phyloP scores from a whole-genome alignment of 2,113 vertebrate genomes.

The Toxotes chatareus region DNA sequence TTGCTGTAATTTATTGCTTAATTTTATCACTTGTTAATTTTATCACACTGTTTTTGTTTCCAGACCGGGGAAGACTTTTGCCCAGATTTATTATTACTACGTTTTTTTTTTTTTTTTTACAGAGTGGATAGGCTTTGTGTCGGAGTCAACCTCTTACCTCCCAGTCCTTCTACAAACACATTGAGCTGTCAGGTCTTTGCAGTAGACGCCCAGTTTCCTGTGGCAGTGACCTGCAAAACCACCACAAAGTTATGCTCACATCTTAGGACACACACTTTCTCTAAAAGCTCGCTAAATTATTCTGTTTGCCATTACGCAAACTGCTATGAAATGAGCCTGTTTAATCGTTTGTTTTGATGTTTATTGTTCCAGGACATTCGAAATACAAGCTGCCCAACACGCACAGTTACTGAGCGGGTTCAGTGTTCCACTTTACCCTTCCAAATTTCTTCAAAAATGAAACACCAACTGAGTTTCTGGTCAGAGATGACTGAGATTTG shows the following conservation, averaged over 20 bases:
- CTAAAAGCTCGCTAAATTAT: neutral
- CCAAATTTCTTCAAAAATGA: neutral
- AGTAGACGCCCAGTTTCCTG: conserved; percentile 61
- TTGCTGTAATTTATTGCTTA: neutral
- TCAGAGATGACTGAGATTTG: neutral
- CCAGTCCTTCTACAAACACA: conserved; percentile 51
- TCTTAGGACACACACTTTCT: neutral
- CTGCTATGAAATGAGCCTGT: neutral
- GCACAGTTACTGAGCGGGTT: neutral
- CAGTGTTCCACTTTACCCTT: neutral
- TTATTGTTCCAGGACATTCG: neutral
- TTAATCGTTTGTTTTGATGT: neutral
- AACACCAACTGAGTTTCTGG: neutral
- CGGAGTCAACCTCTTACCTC: neutral
- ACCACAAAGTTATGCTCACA: conserved; percentile 22
- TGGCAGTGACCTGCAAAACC: conserved; percentile 43
- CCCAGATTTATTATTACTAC: neutral
- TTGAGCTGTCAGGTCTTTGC: conserved; percentile 57
- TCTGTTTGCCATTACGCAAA: too few species aligned
- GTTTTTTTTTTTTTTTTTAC: neutral
- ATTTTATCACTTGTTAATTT: neutral
- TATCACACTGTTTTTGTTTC: conserved; percentile 1
- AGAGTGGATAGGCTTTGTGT: neutral
- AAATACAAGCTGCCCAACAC: neutral
- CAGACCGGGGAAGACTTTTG: neutral